Base-by-base conservation (phyloP, 2,797 vertebrate genomes). In the Gymnopithys bicolor region DNA sequence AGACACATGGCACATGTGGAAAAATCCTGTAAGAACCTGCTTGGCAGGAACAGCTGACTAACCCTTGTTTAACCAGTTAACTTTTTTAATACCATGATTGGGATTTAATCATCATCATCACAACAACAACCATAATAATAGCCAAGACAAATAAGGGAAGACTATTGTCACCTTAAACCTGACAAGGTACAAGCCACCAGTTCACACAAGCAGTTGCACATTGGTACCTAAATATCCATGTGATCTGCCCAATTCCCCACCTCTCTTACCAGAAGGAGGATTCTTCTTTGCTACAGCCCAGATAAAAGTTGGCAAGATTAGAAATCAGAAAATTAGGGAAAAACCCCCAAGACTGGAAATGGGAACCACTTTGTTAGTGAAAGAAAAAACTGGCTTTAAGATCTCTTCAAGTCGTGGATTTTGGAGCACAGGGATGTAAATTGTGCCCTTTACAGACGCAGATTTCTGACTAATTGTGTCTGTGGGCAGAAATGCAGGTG, bases 241-340 rank as follows among this genome's bases (percentile, higher is more conserved):
- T 1, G 1, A 8, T 2, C 71, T 82, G 2, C 7, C 48, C 37
- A 37, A 2, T 2, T 73, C 17, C 22, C 33, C 7, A 9, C 18
- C 4, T 37, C 7, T 74, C 4, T 59, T 32, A 32, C 4, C 2
- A 21, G 14, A 18, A 46, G 51, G 37, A 18, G 9, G 13, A 75
- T 43, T 78, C 13, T 6, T 58, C 16, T 78, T 88, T 78, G 11
- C 32, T 84, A 7, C 10, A 91, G 22, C 39, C 10, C 3, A 32
- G 33, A 33, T 27, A 25, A 35, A 69, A 41, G 5, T 10, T 64
- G 9, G 5, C 1, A 45, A 60, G 11, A 41, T 27, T 32, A 79
- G 28, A 69, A 73, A 46, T 19, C 5, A 53, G 21, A 63, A 62
- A 84, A 35, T 5, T 7, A 13, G 3, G 13, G 8, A 14, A 9